Percentiles rank a stretch among this genome's conserved stretches.
phyloP scores from a whole-genome alignment of 2,888 invertebrate genomes.

The Agapostemon virescens region DNA sequence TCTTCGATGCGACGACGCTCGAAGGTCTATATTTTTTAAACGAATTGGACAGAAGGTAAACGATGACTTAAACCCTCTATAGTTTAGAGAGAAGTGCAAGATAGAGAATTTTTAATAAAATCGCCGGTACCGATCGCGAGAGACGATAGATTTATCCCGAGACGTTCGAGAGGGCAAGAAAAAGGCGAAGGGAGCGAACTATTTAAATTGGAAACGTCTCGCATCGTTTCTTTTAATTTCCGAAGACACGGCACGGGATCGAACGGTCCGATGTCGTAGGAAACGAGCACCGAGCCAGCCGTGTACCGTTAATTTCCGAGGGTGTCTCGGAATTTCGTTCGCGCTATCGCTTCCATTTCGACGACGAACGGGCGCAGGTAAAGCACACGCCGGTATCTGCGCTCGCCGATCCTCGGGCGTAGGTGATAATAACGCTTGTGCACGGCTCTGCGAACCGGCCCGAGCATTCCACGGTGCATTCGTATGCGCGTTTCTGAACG shows the following conservation, averaged over 20 bases:
- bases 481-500: slow-evolving; percentile 10
- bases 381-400: neutral
- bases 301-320: neutral
- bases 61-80: no score
- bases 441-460: neutral
- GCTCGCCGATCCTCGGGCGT: slow-evolving; percentile 29
- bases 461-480: slow-evolving; percentile 27
- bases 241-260: neutral
- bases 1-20: no score
- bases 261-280: neutral
- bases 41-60: no score
- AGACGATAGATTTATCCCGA: neutral
- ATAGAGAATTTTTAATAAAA: neutral
- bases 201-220: neutral
- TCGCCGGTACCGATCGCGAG: neutral
- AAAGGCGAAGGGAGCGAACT: neutral
- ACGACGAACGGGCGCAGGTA: neutral
- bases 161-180: no score
- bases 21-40: no score
- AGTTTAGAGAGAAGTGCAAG: neutral
- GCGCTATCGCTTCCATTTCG: slow-evolving; percentile 4
- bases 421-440: slow-evolving; percentile 47
- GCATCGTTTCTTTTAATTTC: neutral
- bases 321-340: neutral
- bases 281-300: neutral